Conservation (phyloP, 2,888 invertebrate species). For the Masnerella sp. region DNA sequence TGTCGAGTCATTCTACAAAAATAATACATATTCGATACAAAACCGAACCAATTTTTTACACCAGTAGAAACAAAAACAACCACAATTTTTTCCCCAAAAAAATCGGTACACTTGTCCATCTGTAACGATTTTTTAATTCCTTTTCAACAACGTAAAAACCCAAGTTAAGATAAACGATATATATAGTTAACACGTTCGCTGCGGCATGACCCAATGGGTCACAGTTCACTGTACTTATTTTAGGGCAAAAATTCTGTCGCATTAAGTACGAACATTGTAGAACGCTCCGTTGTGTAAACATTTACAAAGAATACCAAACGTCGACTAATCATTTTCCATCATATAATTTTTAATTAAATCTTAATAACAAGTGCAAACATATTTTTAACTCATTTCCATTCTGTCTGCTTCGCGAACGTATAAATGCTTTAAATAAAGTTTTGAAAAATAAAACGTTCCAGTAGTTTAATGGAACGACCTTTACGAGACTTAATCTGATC, state of each 20-base stretch:
- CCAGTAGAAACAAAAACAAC: too few species aligned
- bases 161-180: constrained; percentile 36
- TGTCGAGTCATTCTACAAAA: too few species aligned
- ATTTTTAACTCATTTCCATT: too few species aligned
- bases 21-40: too few species aligned
- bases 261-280: constrained; percentile 34
- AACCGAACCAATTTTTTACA: too few species aligned
- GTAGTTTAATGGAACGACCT: not conserved
- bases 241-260: constrained; percentile 57
- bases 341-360: not conserved
- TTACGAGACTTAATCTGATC: not conserved
- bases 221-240: constrained; percentile 57
- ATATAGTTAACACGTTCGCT: constrained; percentile 46
- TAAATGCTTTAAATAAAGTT: not conserved
- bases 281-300: constrained; percentile 14
- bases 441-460: not conserved
- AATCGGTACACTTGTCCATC: too few species aligned
- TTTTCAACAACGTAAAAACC: constrained; percentile 17
- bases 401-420: not conserved
- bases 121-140: too few species aligned
- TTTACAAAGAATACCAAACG: constrained; percentile 2
- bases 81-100: too few species aligned
- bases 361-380: too few species aligned
- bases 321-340: not conserved
- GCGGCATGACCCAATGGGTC: constrained; percentile 49